These are phyloP conservation scores for Epizoanthus rinbou DNA, from an alignment of 92 coral and sea anemone species.

Conservation along the genomic window DNA sequence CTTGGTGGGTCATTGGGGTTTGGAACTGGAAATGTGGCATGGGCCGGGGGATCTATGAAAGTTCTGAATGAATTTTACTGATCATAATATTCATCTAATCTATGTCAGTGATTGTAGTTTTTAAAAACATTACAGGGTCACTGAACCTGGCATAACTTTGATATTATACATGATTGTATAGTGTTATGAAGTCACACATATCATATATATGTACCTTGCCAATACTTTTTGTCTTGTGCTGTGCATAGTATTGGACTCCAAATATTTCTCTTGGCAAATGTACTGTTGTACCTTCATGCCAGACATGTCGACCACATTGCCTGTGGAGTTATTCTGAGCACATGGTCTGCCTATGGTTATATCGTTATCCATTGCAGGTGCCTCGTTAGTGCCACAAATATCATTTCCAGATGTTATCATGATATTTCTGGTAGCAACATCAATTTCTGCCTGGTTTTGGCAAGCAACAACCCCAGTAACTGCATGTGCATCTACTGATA, in stretches of 20 bases:
- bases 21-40: too few relatives aligned
- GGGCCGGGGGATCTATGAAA: too few relatives aligned
- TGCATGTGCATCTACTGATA: background rate
- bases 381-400: background rate
- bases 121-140: too few relatives aligned
- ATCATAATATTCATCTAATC: too few relatives aligned
- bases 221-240: background rate
- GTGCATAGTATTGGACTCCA: background rate
- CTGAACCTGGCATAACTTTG: background rate
- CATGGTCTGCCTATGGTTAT: background rate
- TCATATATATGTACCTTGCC: background rate
- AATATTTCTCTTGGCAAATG: background rate
- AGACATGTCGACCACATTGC: background rate
- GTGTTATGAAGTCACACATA: background rate
- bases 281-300: constrained; percentile 1
- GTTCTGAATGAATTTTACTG: too few relatives aligned
- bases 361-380: background rate
- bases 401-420: background rate
- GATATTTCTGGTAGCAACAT: background rate
- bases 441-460: constrained; percentile 13
- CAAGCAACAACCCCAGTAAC: background rate
- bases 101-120: too few relatives aligned
- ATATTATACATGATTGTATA: background rate
- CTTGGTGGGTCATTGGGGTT: too few relatives aligned
- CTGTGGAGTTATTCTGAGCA: background rate